Conservation (phyloP, 2,113 vertebrate species). For the Rhabdornis inornatus region DNA sequence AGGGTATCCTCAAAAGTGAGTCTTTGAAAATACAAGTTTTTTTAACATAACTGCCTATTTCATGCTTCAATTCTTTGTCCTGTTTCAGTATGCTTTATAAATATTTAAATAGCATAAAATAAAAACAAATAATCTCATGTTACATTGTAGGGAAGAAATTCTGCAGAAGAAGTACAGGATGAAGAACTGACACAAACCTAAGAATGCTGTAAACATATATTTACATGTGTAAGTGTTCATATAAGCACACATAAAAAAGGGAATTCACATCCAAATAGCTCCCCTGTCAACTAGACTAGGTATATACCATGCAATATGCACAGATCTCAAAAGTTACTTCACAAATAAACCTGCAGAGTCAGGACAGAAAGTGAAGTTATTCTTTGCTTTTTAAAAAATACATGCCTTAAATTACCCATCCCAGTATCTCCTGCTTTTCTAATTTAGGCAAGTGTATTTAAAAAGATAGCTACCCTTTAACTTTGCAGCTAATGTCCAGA, state of each 20-base stretch:
- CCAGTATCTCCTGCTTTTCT: neutral
- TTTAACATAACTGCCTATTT: neutral
- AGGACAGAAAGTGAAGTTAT: neutral
- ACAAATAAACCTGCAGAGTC: neutral
- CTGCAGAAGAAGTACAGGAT: neutral
- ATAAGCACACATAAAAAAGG: neutral
- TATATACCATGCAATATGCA: neutral
- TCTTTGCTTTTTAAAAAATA: neutral
- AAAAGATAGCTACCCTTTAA: neutral
- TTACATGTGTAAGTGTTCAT: neutral
- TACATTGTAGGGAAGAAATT: neutral
- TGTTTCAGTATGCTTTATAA: neutral
- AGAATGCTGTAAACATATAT: neutral
- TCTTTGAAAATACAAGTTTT: neutral
- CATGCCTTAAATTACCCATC: neutral
- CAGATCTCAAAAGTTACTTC: neutral
- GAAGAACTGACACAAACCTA: neutral
- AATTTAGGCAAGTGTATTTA: neutral
- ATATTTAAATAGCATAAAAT: neutral
- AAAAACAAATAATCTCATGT: neutral
- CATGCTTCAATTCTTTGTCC: neutral
- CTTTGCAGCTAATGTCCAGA: neutral
- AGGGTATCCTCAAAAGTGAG: slow-evolving; percentile 10
- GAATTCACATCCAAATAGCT: neutral
- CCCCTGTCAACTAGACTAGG: neutral